Conservation (phyloP, 1,140 invertebrate genomes). For the Drosophila obscura region DNA sequence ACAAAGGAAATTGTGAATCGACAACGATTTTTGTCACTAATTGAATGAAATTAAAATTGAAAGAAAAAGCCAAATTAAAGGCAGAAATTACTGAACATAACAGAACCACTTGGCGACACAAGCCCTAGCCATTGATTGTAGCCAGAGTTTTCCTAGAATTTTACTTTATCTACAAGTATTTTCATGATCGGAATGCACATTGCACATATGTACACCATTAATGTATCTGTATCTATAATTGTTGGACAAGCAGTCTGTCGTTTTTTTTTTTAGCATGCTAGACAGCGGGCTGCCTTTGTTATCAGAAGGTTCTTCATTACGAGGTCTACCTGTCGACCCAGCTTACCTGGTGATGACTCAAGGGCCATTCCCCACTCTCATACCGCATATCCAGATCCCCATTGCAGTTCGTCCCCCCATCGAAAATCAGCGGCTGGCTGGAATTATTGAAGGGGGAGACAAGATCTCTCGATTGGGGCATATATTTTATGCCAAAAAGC, state of each 20-base stretch:
- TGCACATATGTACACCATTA: background rate
- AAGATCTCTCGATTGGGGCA: constrained; percentile 62
- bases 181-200: background rate
- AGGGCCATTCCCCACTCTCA: constrained; percentile 10
- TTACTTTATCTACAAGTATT: constrained; percentile 14
- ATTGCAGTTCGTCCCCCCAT: constrained; percentile 8
- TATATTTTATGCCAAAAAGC: constrained; percentile 51
- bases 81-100: background rate
- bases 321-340: constrained; percentile 24
- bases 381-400: background rate
- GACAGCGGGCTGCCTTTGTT: constrained; percentile 58
- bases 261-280: constrained; percentile 6
- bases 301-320: constrained; percentile 31
- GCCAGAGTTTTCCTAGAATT: constrained; percentile 17
- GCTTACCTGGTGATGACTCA: constrained; percentile 26
- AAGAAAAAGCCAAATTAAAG: constrained; percentile 48
- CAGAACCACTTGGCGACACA: constrained; percentile 24
- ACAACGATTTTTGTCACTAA: constrained; percentile 50
- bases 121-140: background rate
- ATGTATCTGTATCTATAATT: constrained; percentile 11
- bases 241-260: constrained; percentile 37
- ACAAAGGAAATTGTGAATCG: constrained; percentile 19
- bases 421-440: constrained; percentile 23
- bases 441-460: constrained; percentile 68
- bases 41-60: constrained; percentile 77